Evolutionary conservation across 2,797 vertebrate genomes (phyloP).

Genomic region (Crotalus adamanteus): DNA sequence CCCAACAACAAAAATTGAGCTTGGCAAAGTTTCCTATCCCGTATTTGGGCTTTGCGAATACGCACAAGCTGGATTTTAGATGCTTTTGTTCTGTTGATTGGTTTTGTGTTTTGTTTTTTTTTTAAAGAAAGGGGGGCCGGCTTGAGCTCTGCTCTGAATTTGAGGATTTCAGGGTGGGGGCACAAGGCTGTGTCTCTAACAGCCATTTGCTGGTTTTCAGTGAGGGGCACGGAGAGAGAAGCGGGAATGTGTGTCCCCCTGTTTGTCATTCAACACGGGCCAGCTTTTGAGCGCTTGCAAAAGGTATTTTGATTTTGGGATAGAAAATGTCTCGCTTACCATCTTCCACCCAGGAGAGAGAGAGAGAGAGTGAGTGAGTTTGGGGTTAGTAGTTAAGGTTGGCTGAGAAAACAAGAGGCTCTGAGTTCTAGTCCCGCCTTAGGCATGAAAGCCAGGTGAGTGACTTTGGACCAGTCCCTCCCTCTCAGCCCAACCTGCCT

Average conservation of each 20-base stretch:
- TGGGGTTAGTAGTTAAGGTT: not conserved
- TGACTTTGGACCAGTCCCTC: too few species aligned
- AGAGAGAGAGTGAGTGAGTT: not conserved
- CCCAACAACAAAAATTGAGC: too few species aligned
- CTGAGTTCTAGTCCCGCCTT: not conserved
- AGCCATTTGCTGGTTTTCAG: not conserved
- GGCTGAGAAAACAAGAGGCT: not conserved
- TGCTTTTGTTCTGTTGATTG: not conserved
- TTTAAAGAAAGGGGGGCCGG: not conserved
- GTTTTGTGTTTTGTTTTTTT: not conserved
- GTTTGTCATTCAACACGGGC: fast-evolving
- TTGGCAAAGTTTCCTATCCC: not conserved
- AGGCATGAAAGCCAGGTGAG: too few species aligned
- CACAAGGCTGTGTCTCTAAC: not conserved
- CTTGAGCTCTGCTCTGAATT: not conserved
- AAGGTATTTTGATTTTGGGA: too few species aligned
- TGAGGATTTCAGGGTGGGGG: not conserved
- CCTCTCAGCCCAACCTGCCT: too few species aligned
- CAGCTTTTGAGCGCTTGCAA: not conserved
- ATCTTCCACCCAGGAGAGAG: not conserved
- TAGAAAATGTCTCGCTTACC: not conserved
- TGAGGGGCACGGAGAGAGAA: not conserved
- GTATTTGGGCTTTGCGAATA: not conserved
- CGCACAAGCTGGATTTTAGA: not conserved
- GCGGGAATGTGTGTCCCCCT: too few species aligned